These are phyloP conservation scores for Erpobdella octoculata DNA, from an alignment of 2,888 invertebrate species.

Conservation along the genomic window DNA sequence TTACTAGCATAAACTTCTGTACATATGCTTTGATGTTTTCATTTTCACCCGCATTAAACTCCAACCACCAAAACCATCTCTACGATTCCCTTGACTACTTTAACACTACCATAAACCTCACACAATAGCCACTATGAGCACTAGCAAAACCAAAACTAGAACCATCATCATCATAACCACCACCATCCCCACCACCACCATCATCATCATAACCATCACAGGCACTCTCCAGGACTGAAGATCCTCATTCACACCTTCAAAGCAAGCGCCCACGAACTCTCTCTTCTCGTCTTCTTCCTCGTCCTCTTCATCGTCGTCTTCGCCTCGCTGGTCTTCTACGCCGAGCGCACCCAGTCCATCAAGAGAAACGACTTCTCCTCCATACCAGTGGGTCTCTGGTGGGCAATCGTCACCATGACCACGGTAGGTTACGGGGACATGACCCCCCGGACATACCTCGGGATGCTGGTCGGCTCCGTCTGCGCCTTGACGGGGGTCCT, in stretches of 20 bases:
- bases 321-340: constrained; percentile 86
- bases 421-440: constrained; percentile 90
- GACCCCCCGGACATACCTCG: constrained; percentile 83
- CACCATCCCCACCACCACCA: background rate
- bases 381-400: constrained; percentile 86
- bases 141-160: too few relatives aligned
- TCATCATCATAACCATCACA: background rate
- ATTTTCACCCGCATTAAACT: too few relatives aligned
- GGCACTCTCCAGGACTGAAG: constrained; percentile 85
- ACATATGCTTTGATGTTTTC: too few relatives aligned
- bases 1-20: too few relatives aligned
- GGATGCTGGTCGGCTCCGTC: constrained; percentile 91
- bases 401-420: constrained; percentile 93
- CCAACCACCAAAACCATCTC: too few relatives aligned
- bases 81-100: too few relatives aligned
- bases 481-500: constrained; percentile 85
- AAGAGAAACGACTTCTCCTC: constrained; percentile 89
- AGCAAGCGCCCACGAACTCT: constrained; percentile 85
- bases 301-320: constrained; percentile 90
- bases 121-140: too few relatives aligned
- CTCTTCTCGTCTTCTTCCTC: constrained; percentile 85
- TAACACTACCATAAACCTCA: too few relatives aligned
- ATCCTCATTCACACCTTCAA: constrained; percentile 93
- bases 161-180: constrained; percentile 20
- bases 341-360: constrained; percentile 87